Conservation (phyloP, 1,140 invertebrate genomes). For the Manduca sexta region DNA sequence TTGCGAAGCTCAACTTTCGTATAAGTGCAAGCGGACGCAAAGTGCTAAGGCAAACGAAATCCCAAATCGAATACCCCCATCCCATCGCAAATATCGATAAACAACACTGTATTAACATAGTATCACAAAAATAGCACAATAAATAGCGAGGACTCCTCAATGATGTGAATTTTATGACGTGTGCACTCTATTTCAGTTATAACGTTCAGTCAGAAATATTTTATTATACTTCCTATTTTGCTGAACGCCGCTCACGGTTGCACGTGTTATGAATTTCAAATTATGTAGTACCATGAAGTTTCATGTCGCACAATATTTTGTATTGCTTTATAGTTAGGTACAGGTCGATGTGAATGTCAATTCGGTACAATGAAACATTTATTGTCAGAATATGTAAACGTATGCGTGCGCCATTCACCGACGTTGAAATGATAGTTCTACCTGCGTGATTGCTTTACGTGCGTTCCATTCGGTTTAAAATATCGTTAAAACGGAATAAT, state of each 20-base stretch:
- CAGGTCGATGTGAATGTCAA: slow-evolving; percentile 13
- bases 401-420: neutral
- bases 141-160: slow-evolving; percentile 10
- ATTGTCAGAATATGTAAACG: slow-evolving; percentile 6
- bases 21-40: too few relatives aligned
- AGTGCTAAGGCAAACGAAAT: neutral
- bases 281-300: slow-evolving; percentile 27
- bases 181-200: slow-evolving; percentile 61
- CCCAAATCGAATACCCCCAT: neutral
- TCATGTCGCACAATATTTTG: slow-evolving; percentile 22
- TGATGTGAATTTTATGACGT: slow-evolving; percentile 38
- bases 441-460: too few relatives aligned
- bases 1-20: too few relatives aligned
- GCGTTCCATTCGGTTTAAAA: too few relatives aligned
- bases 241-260: slow-evolving; percentile 48
- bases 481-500: too few relatives aligned
- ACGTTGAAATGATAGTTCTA: too few relatives aligned
- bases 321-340: slow-evolving; percentile 19
- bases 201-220: slow-evolving; percentile 60
- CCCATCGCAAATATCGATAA: slow-evolving; percentile 2
- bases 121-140: slow-evolving; percentile 16
- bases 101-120: slow-evolving; percentile 13
- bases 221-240: slow-evolving; percentile 64
- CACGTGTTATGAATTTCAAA: slow-evolving; percentile 55
- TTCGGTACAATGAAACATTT: slow-evolving; percentile 10